Percentiles rank a stretch among this genome's conserved stretches.
Evolutionary conservation across 2,113 vertebrate species (phyloP).

Genomic region (Pterocles orientalis): DNA sequence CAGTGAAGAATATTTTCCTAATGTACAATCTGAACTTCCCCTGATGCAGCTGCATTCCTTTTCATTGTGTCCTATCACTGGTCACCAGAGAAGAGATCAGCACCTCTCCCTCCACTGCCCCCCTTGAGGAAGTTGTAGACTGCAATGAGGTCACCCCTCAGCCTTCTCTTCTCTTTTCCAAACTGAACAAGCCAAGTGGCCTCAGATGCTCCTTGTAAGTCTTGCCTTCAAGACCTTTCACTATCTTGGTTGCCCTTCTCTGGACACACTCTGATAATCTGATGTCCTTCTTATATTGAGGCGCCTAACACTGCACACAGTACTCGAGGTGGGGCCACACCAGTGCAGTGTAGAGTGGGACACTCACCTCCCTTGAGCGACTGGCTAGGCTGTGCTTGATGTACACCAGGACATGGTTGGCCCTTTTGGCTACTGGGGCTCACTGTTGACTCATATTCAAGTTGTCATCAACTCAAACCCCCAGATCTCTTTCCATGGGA

Average conservation of each 20-base stretch:
- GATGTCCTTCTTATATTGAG: too few relatives aligned
- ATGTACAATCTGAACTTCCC: not conserved
- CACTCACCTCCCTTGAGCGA: rapidly evolving
- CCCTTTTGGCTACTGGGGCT: not conserved
- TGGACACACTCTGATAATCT: too few relatives aligned
- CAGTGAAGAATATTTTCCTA: not conserved
- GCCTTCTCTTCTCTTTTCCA: too few relatives aligned
- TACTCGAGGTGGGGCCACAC: too few relatives aligned
- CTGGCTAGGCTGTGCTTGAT: not conserved
- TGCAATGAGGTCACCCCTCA: not conserved
- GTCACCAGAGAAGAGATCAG: not conserved
- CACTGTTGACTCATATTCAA: not conserved
- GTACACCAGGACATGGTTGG: not conserved
- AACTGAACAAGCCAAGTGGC: too few relatives aligned
- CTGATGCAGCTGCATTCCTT: not conserved
- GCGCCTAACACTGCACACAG: too few relatives aligned
- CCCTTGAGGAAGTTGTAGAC: not conserved
- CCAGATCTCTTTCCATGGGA: too few relatives aligned
- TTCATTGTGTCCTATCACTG: not conserved
- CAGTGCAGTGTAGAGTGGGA: too few relatives aligned
- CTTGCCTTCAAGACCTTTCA: too few relatives aligned
- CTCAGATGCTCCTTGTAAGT: too few relatives aligned
- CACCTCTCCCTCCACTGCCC: rapidly evolving
- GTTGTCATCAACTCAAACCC: too few relatives aligned
- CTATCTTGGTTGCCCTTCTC: too few relatives aligned